A percentile compares a stretch with the other conserved stretches of the same genome.
phyloP scores from a whole-genome alignment of 2,797 vertebrate genomes.

The Cryptoblepharus egeriae region DNA sequence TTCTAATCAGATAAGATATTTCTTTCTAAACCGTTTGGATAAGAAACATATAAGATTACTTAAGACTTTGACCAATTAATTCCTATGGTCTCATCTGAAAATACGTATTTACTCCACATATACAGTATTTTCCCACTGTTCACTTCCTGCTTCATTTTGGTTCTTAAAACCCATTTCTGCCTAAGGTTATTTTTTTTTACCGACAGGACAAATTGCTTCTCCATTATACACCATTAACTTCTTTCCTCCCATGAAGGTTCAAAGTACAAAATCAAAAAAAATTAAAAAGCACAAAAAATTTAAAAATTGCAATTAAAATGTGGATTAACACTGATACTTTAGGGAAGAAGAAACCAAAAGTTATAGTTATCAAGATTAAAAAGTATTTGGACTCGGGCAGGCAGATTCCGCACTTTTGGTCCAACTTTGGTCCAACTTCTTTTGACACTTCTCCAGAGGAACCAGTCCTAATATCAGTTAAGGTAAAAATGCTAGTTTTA shows the following conservation, averaged over 20 bases:
- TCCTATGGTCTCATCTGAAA: background rate
- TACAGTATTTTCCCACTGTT: background rate
- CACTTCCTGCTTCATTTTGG: background rate
- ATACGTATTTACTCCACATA: background rate
- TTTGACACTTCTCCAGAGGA: background rate
- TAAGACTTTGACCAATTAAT: background rate
- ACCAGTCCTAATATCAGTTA: background rate
- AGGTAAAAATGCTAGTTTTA: too few relatives aligned
- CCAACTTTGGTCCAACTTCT: background rate
- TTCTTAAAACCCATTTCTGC: background rate
- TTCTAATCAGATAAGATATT: conserved; percentile 2
- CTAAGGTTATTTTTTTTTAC: background rate
- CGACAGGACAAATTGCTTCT: too few relatives aligned
- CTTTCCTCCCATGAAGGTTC: too few relatives aligned
- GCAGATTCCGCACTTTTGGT: too few relatives aligned
- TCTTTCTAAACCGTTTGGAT: background rate
- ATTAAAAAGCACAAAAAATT: too few relatives aligned
- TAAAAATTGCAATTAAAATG: too few relatives aligned
- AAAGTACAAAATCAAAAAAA: too few relatives aligned
- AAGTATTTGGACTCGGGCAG: too few relatives aligned
- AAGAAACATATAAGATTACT: background rate
- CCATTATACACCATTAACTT: too few relatives aligned
- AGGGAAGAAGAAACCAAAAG: too few relatives aligned
- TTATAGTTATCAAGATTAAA: background rate
- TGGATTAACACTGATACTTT: too few relatives aligned